Percentiles rank a stretch among this genome's conserved stretches.
These are phyloP conservation scores for Metopolophium dirhodum DNA, from an alignment of 1,140 invertebrate genomes.

Conservation along the genomic window DNA sequence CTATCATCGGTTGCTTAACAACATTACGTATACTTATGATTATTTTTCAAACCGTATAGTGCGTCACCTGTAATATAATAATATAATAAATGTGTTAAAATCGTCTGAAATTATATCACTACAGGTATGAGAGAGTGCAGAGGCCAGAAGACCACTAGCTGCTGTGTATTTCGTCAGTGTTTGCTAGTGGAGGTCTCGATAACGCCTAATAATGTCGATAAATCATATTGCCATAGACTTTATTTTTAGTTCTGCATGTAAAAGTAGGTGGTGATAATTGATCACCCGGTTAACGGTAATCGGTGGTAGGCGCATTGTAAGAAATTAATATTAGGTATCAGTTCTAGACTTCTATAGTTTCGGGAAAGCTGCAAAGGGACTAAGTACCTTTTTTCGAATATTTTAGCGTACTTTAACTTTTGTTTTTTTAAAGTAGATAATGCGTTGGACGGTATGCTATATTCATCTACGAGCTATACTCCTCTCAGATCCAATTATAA, in stretches of 20 bases:
- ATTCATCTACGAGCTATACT: too few species aligned
- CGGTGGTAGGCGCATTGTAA: neutral
- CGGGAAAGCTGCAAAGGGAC: neutral
- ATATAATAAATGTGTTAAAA: neutral
- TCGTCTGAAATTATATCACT: neutral
- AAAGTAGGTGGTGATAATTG: neutral
- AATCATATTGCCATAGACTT: neutral
- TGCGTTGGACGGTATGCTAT: too few species aligned
- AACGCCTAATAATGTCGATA: too few species aligned
- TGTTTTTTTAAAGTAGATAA: too few species aligned
- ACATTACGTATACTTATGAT: neutral
- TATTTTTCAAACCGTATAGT: neutral
- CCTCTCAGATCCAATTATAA: neutral
- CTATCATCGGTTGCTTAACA: neutral
- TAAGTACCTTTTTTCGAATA: neutral
- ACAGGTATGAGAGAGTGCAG: neutral
- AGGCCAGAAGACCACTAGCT: neutral
- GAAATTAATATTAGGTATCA: neutral
- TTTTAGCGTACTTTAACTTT: neutral
- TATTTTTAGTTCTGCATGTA: neutral
- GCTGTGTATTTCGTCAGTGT: neutral
- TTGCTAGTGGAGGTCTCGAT: neutral
- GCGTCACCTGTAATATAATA: neutral
- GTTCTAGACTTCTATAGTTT: neutral
- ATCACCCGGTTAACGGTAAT: neutral